These are phyloP conservation scores for Caenorhabditis japonica DNA, from an alignment of 2,888 invertebrate species.

Conservation along the genomic window DNA sequence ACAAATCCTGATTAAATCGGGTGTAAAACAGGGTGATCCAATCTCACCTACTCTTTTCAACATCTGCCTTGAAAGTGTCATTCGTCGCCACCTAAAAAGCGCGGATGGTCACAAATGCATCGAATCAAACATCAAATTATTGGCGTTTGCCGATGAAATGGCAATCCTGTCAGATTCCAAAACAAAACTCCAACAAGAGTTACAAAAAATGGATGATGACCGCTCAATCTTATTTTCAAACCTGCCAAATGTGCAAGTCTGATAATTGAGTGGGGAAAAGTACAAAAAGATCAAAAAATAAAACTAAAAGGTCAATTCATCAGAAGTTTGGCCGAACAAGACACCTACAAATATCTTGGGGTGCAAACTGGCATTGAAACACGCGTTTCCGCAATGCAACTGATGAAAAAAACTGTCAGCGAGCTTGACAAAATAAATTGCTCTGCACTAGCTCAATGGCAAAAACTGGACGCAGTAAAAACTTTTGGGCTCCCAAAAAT, in stretches of 20 bases:
- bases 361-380: slow-evolving; percentile 4
- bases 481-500: slow-evolving; percentile 18
- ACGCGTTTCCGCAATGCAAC: slow-evolving; percentile 2
- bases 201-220: slow-evolving; percentile 9
- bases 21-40: slow-evolving; percentile 77
- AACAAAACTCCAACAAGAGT: slow-evolving; percentile 6
- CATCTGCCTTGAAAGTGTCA: slow-evolving; percentile 72
- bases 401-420: background rate
- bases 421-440: background rate
- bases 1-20: slow-evolving; percentile 54
- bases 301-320: slow-evolving; percentile 8
- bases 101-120: background rate
- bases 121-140: background rate
- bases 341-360: slow-evolving; percentile 35
- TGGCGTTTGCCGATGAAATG: slow-evolving; percentile 49
- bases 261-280: slow-evolving; percentile 11
- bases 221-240: slow-evolving; percentile 45
- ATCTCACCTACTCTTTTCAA: slow-evolving; percentile 77
- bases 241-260: slow-evolving; percentile 46
- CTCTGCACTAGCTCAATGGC: slow-evolving; percentile 4
- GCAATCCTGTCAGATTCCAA: slow-evolving; percentile 16
- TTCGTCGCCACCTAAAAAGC: slow-evolving; percentile 8
- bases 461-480: slow-evolving; percentile 26
- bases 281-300: background rate
- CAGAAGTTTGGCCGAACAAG: background rate